These are phyloP conservation scores for Melanotus villosus DNA, from an alignment of 2,888 invertebrate species.

Conservation along the genomic window DNA sequence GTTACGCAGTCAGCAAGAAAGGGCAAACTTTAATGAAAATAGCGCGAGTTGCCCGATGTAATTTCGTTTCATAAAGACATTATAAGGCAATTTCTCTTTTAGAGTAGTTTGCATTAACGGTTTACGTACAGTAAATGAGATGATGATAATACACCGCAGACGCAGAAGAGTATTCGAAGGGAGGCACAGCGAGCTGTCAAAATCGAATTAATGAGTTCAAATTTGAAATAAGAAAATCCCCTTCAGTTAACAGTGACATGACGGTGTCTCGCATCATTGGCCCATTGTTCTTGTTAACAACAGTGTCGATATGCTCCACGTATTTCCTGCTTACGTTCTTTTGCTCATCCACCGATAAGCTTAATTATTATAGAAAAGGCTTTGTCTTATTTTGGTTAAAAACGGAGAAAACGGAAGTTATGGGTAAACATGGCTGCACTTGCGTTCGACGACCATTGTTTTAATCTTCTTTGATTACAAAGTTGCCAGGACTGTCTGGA, in stretches of 20 bases:
- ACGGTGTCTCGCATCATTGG: slow-evolving; percentile 31
- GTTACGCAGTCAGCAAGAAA: too few relatives aligned
- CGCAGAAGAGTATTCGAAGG: too few relatives aligned
- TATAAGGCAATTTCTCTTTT: too few relatives aligned
- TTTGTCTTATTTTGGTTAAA: slow-evolving; percentile 22
- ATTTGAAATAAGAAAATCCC: too few relatives aligned
- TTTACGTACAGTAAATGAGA: too few relatives aligned
- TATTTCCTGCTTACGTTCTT: slow-evolving; percentile 23
- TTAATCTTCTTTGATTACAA: slow-evolving; percentile 7
- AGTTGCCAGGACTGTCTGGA: not conserved
- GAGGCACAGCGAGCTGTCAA: too few relatives aligned
- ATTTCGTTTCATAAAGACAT: too few relatives aligned
- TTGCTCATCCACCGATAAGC: slow-evolving; percentile 36
- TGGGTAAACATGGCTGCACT: not conserved
- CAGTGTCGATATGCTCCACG: slow-evolving; percentile 34
- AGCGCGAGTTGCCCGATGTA: too few relatives aligned
- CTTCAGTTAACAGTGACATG: not conserved
- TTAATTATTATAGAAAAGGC: slow-evolving; percentile 25
- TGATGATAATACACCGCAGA: too few relatives aligned
- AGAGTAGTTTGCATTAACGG: too few relatives aligned
- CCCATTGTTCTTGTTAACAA: slow-evolving; percentile 30
- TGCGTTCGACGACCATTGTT: not conserved
- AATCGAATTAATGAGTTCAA: too few relatives aligned
- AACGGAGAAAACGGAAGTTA: slow-evolving; percentile 4
- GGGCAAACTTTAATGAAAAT: too few relatives aligned